phyloP scores from a whole-genome alignment of 2,113 vertebrate species.

The Sardina pilchardus region DNA sequence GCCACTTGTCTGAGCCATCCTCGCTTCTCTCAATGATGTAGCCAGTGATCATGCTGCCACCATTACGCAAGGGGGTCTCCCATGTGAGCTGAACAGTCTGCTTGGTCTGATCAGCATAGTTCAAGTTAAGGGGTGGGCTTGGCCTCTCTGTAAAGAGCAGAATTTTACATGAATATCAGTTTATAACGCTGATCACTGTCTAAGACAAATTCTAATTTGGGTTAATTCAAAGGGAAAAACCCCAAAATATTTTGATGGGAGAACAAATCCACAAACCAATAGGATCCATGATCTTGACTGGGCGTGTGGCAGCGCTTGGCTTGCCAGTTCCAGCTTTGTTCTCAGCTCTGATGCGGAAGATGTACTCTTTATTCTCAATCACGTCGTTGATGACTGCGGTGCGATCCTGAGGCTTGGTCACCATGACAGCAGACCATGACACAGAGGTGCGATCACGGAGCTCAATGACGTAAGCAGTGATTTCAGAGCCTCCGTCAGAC shows the following conservation, averaged over 20 bases:
- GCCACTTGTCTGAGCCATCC: slow-evolving; percentile 89
- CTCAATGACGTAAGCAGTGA: slow-evolving; percentile 91
- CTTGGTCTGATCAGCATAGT: slow-evolving; percentile 87
- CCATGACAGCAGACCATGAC: slow-evolving; percentile 86
- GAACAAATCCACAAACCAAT: slow-evolving; percentile 75
- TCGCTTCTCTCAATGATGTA: slow-evolving; percentile 89
- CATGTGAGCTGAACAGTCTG: slow-evolving; percentile 87
- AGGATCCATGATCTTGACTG: slow-evolving; percentile 94
- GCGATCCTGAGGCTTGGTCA: slow-evolving; percentile 83
- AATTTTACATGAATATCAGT: not conserved
- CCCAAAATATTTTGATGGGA: slow-evolving; percentile 10
- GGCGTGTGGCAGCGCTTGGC: slow-evolving; percentile 87
- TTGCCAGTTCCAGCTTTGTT: slow-evolving; percentile 94
- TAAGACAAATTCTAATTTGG: not conserved
- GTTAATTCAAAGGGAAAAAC: not conserved
- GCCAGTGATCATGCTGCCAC: slow-evolving; percentile 88
- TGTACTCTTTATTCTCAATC: slow-evolving; percentile 98
- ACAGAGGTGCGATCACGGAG: slow-evolving; percentile 90
- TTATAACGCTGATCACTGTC: not conserved
- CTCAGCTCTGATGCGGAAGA: slow-evolving; percentile 93
- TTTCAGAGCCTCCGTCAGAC: slow-evolving; percentile 88
- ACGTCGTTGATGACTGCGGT: slow-evolving; percentile 88
- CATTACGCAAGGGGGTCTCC: slow-evolving; percentile 90
- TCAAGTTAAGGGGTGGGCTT: slow-evolving; percentile 89
- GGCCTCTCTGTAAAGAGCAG: slow-evolving; percentile 79